phyloP scores from a whole-genome alignment of 2,113 vertebrate species.

The Megalops atlanticus region DNA sequence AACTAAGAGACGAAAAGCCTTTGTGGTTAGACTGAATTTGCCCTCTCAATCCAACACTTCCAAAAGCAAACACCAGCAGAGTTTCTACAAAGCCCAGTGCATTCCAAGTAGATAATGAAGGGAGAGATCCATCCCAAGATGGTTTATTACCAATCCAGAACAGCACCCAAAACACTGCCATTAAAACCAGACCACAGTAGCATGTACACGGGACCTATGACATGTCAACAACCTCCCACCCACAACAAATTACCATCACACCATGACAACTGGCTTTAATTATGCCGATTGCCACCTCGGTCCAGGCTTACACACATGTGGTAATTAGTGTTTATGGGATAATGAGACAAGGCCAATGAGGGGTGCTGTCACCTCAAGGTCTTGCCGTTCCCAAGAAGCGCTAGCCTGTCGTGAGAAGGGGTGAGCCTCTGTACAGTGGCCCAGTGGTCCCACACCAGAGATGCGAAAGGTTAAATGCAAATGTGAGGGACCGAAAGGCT shows the following conservation, averaged over 20 bases:
- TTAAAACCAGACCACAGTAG: too few relatives aligned
- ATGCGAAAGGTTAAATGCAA: constrained; percentile 22
- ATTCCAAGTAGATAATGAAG: too few relatives aligned
- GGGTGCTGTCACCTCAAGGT: background rate
- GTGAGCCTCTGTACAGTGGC: background rate
- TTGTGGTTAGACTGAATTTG: too few relatives aligned
- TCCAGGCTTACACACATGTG: background rate
- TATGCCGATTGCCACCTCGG: background rate
- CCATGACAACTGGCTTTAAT: background rate
- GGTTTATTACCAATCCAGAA: too few relatives aligned
- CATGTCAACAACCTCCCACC: background rate
- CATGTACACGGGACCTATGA: background rate
- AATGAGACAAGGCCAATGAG: background rate
- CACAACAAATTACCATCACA: background rate
- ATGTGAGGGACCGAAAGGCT: background rate
- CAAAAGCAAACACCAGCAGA: too few relatives aligned
- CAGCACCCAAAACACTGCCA: too few relatives aligned
- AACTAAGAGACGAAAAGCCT: too few relatives aligned
- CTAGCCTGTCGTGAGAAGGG: background rate
- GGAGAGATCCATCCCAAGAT: too few relatives aligned
- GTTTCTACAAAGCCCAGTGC: too few relatives aligned
- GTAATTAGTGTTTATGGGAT: background rate
- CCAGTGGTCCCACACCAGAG: background rate
- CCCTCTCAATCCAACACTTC: too few relatives aligned
- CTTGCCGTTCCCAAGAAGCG: background rate